Base-by-base conservation (phyloP, 2,797 vertebrate genomes). In the Sebastes matsubarae region DNA sequence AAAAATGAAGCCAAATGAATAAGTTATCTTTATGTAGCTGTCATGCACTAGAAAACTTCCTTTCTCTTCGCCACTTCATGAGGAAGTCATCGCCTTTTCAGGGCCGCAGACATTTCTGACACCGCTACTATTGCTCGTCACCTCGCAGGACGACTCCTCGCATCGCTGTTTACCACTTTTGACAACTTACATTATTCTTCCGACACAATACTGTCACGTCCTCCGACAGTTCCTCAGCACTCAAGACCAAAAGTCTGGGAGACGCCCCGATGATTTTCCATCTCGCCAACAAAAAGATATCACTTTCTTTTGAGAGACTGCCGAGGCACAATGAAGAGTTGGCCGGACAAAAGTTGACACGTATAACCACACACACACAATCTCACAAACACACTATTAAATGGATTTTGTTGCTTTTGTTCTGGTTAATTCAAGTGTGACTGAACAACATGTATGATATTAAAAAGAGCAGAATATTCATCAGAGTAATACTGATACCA, bases 1-100 rank as follows among this genome's bases (percentile, higher is more conserved):
- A 22, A 79, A 58, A 5, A 74, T 22, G 16, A 25, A 11, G 13
- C 61, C 36, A n/a, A 77, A 57, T 10, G 38, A 57, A 42, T 4
- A 54, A 30, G 16, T 52, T 50, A 77, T 36, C 34, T 82, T 77
- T 46, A 57, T 71, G 34, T 30, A 32, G 67, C 68, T 68, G 76
- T 25, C 75, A 22, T 13, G 32, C 66, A 6, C 30, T 34, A 25
- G 22, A 10, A 78, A 86, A 82, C 27, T 22, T 66, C 1, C 61
- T 79, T 79, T 63, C 58, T 88, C 52, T 79, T 75, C 7, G 69
- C 85, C 90, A 83, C 90, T 93, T 89, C 95, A 94, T 88, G 93
- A 96, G 92, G 93, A 96, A 96, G 88, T 93, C 92, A 90, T 96
- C 90, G 86, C 25, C 60, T 89, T 65, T 92, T 96, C 93, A 92